Conservation (phyloP, 2,888 invertebrate species). For the Chymomyza amoena region DNA sequence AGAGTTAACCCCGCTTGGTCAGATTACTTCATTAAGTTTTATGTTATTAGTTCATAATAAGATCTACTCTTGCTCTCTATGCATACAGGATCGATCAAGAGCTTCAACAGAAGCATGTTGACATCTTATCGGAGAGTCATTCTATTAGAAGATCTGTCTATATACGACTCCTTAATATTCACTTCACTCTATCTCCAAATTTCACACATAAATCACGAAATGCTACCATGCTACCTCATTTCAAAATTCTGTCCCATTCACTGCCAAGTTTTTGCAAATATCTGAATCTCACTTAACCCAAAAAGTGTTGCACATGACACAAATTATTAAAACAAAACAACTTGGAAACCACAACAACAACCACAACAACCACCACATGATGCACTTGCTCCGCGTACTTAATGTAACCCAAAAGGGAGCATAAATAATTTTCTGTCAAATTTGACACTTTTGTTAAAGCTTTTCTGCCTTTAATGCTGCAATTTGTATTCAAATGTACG, state of each 20-base stretch:
- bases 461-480: slow-evolving; percentile 54
- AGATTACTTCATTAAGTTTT: no score
- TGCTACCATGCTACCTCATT: neutral
- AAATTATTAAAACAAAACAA: neutral
- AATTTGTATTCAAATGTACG: slow-evolving; percentile 70
- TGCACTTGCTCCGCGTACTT: neutral
- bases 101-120: no score
- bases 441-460: slow-evolving; percentile 64
- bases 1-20: no score
- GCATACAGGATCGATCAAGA: no score
- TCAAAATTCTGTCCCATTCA: neutral
- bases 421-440: slow-evolving; percentile 64
- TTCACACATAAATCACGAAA: slow-evolving; percentile 7
- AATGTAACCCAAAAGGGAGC: slow-evolving; percentile 10
- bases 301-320: neutral
- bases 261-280: neutral
- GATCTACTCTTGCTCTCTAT: no score
- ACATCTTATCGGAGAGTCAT: no score
- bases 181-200: neutral
- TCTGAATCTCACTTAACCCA: neutral
- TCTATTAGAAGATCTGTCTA: no score
- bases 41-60: no score
- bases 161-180: no score
- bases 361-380: slow-evolving; percentile 25
- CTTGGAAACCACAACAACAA: neutral